A percentile compares a stretch with the other conserved stretches of the same genome.
Evolutionary conservation across 2,888 invertebrate species (phyloP).

Genomic region (Macrostomum cliftonense): DNA sequence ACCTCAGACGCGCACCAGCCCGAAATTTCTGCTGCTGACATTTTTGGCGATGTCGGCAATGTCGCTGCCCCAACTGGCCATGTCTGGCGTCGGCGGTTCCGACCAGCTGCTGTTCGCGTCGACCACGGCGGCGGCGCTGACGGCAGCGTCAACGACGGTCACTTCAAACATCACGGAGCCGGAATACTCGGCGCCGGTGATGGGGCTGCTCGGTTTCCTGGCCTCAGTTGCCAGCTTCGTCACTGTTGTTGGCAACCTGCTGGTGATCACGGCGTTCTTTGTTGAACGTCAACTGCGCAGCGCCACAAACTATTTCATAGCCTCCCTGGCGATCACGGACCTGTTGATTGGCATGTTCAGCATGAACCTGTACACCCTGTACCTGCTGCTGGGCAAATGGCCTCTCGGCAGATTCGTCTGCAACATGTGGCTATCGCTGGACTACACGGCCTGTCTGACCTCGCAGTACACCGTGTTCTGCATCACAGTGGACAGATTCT

Average conservation of each 20-base stretch:
- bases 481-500: slow-evolving; percentile 92
- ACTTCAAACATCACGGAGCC: too few species aligned
- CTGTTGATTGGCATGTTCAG: slow-evolving; percentile 90
- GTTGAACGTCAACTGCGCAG: slow-evolving; percentile 73
- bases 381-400: slow-evolving; percentile 89
- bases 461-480: slow-evolving; percentile 96
- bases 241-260: slow-evolving; percentile 55
- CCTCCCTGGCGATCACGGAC: slow-evolving; percentile 87
- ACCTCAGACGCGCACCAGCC: background rate
- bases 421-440: slow-evolving; percentile 91
- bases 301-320: slow-evolving; percentile 97
- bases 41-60: too few species aligned
- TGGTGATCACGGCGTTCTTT: slow-evolving; percentile 79
- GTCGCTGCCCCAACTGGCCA: too few species aligned
- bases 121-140: too few species aligned
- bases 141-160: too few species aligned
- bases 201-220: too few species aligned
- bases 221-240: background rate
- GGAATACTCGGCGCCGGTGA: too few species aligned
- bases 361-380: slow-evolving; percentile 94
- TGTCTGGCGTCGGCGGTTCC: too few species aligned
- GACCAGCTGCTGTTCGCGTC: too few species aligned
- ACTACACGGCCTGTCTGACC: slow-evolving; percentile 93
- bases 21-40: too few species aligned
- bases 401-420: slow-evolving; percentile 82